Conservation (phyloP, 2,797 vertebrate species). For the Furcifer pardalis region DNA sequence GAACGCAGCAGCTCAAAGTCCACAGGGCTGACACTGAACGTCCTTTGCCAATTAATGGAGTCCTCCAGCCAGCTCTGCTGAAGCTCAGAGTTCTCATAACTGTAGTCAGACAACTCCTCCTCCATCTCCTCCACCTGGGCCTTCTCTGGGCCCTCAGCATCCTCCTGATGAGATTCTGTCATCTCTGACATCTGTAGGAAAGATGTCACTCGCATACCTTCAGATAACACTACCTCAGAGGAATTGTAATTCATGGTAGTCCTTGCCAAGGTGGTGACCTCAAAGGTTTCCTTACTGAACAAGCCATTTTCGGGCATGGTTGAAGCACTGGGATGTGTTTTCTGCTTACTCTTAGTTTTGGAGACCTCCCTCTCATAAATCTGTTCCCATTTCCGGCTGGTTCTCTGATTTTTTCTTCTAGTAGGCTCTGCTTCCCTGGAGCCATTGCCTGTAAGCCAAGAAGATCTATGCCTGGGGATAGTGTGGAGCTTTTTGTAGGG, state of each 20-base stretch:
- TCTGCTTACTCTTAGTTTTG: slow-evolving; percentile 48
- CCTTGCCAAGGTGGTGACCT: slow-evolving; percentile 34
- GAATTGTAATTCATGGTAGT: slow-evolving; percentile 65
- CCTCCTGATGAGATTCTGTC: slow-evolving; percentile 78
- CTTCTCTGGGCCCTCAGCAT: slow-evolving; percentile 66
- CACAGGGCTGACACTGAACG: slow-evolving; percentile 92
- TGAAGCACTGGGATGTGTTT: slow-evolving; percentile 15
- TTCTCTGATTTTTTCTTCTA: slow-evolving; percentile 42
- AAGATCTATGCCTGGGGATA: slow-evolving; percentile 3
- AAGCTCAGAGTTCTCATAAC: slow-evolving; percentile 83
- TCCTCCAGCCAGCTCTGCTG: slow-evolving; percentile 92
- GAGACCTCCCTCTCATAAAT: not conserved
- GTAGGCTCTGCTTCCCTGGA: slow-evolving; percentile 64
- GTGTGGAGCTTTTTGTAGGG: slow-evolving; percentile 43
- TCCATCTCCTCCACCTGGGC: slow-evolving; percentile 77
- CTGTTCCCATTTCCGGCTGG: slow-evolving; percentile 51
- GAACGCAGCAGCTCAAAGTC: slow-evolving; percentile 97
- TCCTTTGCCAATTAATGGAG: slow-evolving; percentile 96
- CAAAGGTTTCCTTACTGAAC: slow-evolving; percentile 53
- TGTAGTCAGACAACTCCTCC: slow-evolving; percentile 83
- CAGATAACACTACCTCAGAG: slow-evolving; percentile 62
- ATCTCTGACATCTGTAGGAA: slow-evolving; percentile 86
- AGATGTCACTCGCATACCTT: slow-evolving; percentile 78
- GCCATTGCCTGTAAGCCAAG: slow-evolving; percentile 69
- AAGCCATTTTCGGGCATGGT: slow-evolving; percentile 50